A percentile compares a stretch with the other conserved stretches of the same genome.
These are phyloP conservation scores for Bemisia tabaci DNA, from an alignment of 1,140 invertebrate genomes.

Conservation along the genomic window DNA sequence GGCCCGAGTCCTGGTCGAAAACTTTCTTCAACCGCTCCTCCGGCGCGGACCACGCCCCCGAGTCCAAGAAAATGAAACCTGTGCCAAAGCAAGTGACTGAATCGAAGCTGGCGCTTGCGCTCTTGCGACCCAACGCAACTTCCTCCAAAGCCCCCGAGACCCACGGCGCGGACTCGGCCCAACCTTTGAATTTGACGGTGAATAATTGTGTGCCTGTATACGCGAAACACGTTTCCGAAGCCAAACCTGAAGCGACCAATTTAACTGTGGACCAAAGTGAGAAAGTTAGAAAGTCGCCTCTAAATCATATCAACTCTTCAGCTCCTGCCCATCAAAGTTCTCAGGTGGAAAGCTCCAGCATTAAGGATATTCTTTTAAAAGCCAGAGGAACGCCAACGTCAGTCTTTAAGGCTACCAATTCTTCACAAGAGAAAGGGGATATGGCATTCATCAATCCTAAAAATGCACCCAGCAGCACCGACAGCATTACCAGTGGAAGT, in stretches of 20 bases:
- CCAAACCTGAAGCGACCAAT: background rate
- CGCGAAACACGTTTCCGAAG: background rate
- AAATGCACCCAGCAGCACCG: background rate
- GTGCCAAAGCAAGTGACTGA: constrained; percentile 10
- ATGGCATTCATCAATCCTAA: background rate
- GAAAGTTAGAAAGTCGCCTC: background rate
- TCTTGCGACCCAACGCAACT: constrained; percentile 17
- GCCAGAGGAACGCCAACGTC: constrained; percentile 29
- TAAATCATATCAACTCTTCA: background rate
- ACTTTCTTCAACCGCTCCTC: background rate
- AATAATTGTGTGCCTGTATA: constrained; percentile 18
- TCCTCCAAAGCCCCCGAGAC: background rate
- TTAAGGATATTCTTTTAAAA: constrained; percentile 69
- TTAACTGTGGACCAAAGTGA: constrained; percentile 5
- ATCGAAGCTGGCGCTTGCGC: constrained; percentile 24
- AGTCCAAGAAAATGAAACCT: background rate
- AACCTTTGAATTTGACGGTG: constrained; percentile 50
- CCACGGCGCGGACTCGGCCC: constrained; percentile 27
- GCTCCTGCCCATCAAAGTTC: background rate
- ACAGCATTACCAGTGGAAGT: background rate
- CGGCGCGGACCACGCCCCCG: background rate
- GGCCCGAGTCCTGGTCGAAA: constrained; percentile 1
- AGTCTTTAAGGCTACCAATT: background rate
- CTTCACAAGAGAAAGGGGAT: background rate
- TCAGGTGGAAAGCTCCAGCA: constrained; percentile 53